phyloP scores from a whole-genome alignment of 2,113 vertebrate species.

The Scytalopus superciliaris region DNA sequence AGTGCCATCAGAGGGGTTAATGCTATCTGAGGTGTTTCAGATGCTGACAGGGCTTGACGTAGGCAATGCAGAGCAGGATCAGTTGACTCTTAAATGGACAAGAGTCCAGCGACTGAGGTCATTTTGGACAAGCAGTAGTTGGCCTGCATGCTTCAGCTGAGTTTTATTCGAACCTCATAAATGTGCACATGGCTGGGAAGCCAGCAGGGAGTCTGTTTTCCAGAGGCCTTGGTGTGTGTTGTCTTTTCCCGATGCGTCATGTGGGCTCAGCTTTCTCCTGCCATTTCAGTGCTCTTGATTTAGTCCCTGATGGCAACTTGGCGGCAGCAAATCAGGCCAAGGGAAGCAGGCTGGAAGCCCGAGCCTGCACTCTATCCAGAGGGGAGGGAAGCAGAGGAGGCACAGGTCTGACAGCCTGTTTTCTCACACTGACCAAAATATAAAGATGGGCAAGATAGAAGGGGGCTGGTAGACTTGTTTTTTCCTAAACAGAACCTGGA shows the following conservation, averaged over 20 bases:
- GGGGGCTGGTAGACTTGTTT: neutral
- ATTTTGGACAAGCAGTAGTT: neutral
- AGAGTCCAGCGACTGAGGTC: neutral
- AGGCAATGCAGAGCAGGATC: neutral
- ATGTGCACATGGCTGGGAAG: neutral
- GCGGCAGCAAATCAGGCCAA: neutral
- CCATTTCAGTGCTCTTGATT: neutral
- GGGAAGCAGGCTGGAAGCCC: neutral
- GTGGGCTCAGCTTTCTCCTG: neutral
- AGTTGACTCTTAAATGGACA: neutral
- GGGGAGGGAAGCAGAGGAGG: neutral
- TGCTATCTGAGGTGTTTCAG: neutral
- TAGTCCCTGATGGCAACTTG: neutral
- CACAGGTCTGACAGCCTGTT: neutral
- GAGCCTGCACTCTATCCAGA: neutral
- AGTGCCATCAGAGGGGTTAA: neutral
- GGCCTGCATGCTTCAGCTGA: neutral
- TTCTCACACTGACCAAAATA: neutral
- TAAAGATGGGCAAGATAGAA: neutral
- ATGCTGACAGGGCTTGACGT: neutral
- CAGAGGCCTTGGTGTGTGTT: neutral
- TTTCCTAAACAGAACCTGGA: neutral
- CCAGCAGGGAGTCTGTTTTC: neutral
- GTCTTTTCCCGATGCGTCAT: neutral
- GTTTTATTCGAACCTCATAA: slow-evolving; percentile 13